Evolutionary conservation across 2,113 vertebrate species (phyloP).

Genomic region (Indicator maculatus): DNA sequence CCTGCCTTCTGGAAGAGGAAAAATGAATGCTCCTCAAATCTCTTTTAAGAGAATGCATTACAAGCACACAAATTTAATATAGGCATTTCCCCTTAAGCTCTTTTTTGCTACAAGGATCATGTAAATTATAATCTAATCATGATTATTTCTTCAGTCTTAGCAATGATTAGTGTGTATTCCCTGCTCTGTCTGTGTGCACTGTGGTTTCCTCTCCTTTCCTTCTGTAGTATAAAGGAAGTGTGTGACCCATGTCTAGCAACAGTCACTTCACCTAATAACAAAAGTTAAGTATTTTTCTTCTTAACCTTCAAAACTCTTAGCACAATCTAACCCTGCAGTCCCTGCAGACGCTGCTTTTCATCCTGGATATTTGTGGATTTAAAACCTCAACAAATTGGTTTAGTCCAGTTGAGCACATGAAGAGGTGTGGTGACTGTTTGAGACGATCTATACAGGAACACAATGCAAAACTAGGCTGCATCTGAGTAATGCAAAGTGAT

Average conservation of each 20-base stretch:
- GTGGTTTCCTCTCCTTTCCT: not conserved
- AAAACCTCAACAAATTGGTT: not conserved
- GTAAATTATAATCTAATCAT: slow-evolving; percentile 5
- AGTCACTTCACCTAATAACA: slow-evolving; percentile 30
- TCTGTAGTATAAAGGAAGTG: not conserved
- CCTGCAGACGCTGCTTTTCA: not conserved
- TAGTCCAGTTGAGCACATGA: not conserved
- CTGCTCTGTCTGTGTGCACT: not conserved
- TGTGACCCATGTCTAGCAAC: not conserved
- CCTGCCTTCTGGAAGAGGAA: not conserved
- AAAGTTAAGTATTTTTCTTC: slow-evolving; percentile 8
- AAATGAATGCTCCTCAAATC: not conserved
- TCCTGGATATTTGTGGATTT: not conserved
- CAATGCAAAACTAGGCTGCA: slow-evolving; percentile 77
- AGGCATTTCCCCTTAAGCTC: not conserved
- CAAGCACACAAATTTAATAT: not conserved
- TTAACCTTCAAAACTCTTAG: not conserved
- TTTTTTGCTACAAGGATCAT: slow-evolving; percentile 17
- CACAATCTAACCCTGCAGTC: not conserved
- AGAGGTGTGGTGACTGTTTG: slow-evolving; percentile 15
- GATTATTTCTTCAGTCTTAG: slow-evolving; percentile 24
- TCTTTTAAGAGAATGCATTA: not conserved
- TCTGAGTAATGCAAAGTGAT: slow-evolving; percentile 43
- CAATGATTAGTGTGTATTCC: slow-evolving; percentile 6
- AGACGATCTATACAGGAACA: slow-evolving; percentile 61